Percentiles rank a stretch among this genome's conserved stretches.
phyloP scores from a whole-genome alignment of 2,797 vertebrate species.

The Gorsachius magnificus region DNA sequence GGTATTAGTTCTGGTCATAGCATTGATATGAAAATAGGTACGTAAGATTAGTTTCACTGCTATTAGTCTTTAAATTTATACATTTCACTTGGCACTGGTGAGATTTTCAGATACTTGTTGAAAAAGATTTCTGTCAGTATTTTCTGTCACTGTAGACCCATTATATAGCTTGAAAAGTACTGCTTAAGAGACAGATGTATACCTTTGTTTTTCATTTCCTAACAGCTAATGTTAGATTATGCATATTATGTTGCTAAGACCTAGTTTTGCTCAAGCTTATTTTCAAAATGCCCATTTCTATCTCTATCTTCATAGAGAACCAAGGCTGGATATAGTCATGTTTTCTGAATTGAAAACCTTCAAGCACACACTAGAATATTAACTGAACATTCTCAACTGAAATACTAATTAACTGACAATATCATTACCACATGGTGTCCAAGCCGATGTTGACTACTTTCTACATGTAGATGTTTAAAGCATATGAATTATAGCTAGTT shows the following conservation, averaged over 20 bases:
- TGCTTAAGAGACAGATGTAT: not conserved
- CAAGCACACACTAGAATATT: not conserved
- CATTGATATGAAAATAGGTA: not conserved
- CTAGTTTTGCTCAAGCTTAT: not conserved
- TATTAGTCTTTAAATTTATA: not conserved
- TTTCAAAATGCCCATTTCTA: not conserved
- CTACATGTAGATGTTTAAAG: not conserved
- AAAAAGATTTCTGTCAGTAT: not conserved
- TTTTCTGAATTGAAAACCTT: not conserved
- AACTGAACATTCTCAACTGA: not conserved
- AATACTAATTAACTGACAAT: not conserved
- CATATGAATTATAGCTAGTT: not conserved
- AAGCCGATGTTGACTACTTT: not conserved
- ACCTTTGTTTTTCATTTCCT: not conserved
- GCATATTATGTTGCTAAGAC: not conserved
- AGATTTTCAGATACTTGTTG: not conserved
- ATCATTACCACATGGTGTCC: rapidly evolving
- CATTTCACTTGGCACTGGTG: not conserved
- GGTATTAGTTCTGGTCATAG: not conserved
- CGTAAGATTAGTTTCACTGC: not conserved
- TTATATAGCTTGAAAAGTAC: not conserved
- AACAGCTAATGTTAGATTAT: not conserved
- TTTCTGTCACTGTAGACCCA: not conserved
- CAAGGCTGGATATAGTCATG: not conserved
- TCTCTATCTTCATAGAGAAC: not conserved